phyloP scores from a whole-genome alignment of 2,113 vertebrate genomes.

The Melanerpes formicivorus region DNA sequence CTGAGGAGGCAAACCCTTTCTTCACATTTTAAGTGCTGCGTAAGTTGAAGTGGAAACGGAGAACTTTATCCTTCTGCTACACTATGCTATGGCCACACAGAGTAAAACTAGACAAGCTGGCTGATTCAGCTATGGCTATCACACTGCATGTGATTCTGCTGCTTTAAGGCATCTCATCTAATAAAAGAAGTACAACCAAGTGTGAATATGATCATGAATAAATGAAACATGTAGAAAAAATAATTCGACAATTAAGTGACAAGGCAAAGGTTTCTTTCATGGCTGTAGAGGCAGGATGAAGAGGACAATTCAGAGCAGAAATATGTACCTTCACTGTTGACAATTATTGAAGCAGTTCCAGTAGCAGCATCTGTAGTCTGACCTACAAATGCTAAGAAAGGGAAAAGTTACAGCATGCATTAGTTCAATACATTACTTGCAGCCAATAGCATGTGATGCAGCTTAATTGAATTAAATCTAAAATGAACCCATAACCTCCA shows the following conservation, averaged over 20 bases:
- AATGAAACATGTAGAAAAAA: not conserved
- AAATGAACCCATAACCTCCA: conserved; percentile 59
- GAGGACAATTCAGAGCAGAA: conserved; percentile 1
- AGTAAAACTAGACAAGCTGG: not conserved
- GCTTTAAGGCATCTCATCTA: not conserved
- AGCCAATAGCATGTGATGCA: conserved; percentile 52
- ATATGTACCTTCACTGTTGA: conserved; percentile 89
- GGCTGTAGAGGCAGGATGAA: conserved; percentile 28
- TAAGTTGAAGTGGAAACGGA: not conserved
- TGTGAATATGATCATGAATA: not conserved
- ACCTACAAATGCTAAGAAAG: conserved; percentile 85
- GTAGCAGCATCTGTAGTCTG: conserved; percentile 90
- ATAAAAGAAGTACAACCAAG: not conserved
- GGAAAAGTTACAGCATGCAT: conserved; percentile 61
- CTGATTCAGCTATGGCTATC: not conserved
- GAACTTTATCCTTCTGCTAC: not conserved
- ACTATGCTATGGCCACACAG: not conserved
- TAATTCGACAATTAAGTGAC: not conserved
- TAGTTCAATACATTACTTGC: conserved; percentile 54
- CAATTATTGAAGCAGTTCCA: conserved; percentile 92
- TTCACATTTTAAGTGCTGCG: not conserved
- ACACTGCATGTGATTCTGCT: not conserved
- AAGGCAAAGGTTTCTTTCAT: not conserved
- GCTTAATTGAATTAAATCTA: conserved; percentile 62
- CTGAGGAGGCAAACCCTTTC: not conserved